Evolutionary conservation across 2,797 vertebrate genomes (phyloP).

Genomic region (Tympanoctomys barrerae): DNA sequence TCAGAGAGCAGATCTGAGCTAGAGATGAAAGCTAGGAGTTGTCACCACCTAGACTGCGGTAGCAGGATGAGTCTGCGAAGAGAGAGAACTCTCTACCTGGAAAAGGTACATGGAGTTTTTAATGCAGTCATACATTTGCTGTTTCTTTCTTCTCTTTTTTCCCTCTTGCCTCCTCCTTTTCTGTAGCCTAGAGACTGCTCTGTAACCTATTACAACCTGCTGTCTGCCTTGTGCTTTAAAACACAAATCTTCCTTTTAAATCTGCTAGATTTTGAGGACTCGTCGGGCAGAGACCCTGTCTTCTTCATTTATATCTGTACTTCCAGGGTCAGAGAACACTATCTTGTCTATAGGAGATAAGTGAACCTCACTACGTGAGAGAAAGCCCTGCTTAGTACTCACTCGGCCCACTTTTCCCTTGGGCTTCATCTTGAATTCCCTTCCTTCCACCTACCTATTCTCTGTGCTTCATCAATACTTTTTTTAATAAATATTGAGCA

Average conservation of each 20-base stretch:
- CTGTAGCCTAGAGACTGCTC: not conserved
- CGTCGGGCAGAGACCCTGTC: not conserved
- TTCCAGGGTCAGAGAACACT: not conserved
- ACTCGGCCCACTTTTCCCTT: not conserved
- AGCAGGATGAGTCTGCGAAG: conserved; percentile 17
- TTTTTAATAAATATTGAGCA: not conserved
- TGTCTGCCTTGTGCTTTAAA: not conserved
- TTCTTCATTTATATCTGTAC: conserved; percentile 4
- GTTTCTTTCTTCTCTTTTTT: not conserved
- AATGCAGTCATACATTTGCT: not conserved
- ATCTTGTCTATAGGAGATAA: not conserved
- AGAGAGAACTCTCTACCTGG: not conserved
- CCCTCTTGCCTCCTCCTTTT: conserved; percentile 19
- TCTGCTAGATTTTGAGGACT: not conserved
- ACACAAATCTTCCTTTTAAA: not conserved
- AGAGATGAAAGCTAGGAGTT: conserved; percentile 21
- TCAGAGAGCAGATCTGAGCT: conserved; percentile 18
- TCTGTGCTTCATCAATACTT: not conserved
- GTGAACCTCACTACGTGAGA: not conserved
- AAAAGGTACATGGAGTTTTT: not conserved
- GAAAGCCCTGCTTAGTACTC: not conserved
- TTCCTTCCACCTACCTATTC: not conserved
- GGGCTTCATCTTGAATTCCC: conserved; percentile 1
- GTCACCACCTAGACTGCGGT: conserved; percentile 32
- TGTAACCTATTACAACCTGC: not conserved